Base-by-base conservation (phyloP, 2,888 invertebrate genomes). In the Euproctis similis region DNA sequence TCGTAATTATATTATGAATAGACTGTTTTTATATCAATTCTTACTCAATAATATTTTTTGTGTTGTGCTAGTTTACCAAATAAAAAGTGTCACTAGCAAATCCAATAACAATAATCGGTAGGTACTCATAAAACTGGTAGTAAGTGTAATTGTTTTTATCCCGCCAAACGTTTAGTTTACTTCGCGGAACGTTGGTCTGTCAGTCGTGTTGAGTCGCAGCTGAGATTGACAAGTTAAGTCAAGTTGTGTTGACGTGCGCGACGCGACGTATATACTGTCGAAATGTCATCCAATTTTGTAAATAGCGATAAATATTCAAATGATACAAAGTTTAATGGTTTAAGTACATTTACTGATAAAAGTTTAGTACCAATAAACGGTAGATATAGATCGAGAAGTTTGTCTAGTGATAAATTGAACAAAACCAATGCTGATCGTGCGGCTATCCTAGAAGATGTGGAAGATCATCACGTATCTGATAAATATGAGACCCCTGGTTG, bases 331-430 rank as follows among this genome's bases (percentile, higher is more conserved):
- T 41, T 73, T 39, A 82, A 74, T 52, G 71, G 75, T 67, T 62
- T 76, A 35, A 74, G 76, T 74, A 68, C 68, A 28, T 65, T 75
- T 43, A 46, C 59, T 46, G 82, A 82, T 64, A 82, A 74, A 56
- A 69, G 64, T 53, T 60, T 76, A 31, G 61, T 70, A 35, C 73
- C 77, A 24, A 44, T 77, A 29, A 80, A 72, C 39, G 66, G 61
- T 24, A 64, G 78, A 50, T 80, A 76, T 47, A 65, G 78, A 33
- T 80, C 82, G 18, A 82, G 75, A 42, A 84, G 84, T 75, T 69
- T 84, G 46, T 82, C 84, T 19, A 77, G 80, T 76, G 84, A 84
- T 70, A 84, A 84, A 60, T 74, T 84, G 52, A 81, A 77, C 43
- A 70, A 78, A 53, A 59, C 63, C 9, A 78, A 80, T 43, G 75